Conservation (phyloP, 2,113 vertebrate genomes). For the Phrynosoma platyrhinos region DNA sequence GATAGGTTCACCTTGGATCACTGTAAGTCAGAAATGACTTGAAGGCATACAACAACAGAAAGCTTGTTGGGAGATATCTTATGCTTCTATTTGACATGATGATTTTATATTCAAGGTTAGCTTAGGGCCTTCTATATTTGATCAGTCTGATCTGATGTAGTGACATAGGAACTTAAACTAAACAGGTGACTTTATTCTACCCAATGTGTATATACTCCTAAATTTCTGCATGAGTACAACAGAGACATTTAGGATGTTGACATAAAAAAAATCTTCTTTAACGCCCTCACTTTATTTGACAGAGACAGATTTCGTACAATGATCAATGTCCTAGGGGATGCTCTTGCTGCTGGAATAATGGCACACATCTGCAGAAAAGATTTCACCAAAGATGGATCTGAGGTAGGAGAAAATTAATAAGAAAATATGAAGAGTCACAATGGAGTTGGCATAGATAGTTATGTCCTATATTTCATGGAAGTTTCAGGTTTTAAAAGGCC, state of each 20-base stretch:
- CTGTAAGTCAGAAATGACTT: too few relatives aligned
- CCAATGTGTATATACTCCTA: neutral
- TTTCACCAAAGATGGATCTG: slow-evolving; percentile 88
- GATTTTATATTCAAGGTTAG: neutral
- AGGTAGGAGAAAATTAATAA: slow-evolving; percentile 77
- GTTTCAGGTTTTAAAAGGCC: neutral
- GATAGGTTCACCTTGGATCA: too few relatives aligned
- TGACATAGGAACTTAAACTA: neutral
- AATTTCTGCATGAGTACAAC: neutral
- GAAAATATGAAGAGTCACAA: neutral
- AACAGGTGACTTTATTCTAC: neutral
- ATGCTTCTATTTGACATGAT: neutral
- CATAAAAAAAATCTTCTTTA: slow-evolving; percentile 15
- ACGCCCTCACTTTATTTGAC: slow-evolving; percentile 30
- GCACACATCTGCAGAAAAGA: slow-evolving; percentile 97
- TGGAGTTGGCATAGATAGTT: neutral
- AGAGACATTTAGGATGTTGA: neutral
- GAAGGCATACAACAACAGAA: too few relatives aligned
- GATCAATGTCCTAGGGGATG: slow-evolving; percentile 97
- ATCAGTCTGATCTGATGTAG: neutral
- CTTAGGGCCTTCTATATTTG: neutral
- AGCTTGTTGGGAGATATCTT: neutral
- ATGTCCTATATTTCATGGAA: neutral
- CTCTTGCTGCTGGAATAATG: slow-evolving; percentile 95
- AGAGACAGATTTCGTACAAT: slow-evolving; percentile 98